Conservation (phyloP, 2,113 vertebrate genomes). For the Anhinga rufa region DNA sequence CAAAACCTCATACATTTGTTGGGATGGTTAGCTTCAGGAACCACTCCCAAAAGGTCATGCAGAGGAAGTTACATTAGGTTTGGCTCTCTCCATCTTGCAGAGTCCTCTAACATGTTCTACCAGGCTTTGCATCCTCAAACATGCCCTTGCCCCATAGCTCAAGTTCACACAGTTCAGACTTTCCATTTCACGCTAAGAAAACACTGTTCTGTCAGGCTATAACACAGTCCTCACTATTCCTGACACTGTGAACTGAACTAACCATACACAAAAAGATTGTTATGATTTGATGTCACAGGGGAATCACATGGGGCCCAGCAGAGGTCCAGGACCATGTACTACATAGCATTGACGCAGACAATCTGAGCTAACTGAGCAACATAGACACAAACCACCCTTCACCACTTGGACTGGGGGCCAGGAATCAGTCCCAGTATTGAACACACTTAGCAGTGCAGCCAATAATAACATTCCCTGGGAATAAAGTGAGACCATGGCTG, state of each 20-base stretch:
- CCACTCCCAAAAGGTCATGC: background rate
- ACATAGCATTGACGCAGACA: background rate
- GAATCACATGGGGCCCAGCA: background rate
- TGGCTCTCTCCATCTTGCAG: background rate
- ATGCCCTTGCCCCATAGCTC: background rate
- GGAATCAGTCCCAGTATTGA: conserved; percentile 3
- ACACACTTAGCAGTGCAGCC: background rate
- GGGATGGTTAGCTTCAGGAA: background rate
- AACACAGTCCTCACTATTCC: conserved; percentile 17
- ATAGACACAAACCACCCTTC: conserved; percentile 21
- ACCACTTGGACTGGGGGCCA: conserved; percentile 12
- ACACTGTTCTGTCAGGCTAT: conserved; percentile 15
- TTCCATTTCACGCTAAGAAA: background rate
- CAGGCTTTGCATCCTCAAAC: background rate
- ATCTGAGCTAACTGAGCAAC: background rate
- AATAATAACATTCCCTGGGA: conserved; percentile 47
- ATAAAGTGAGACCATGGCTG: conserved; percentile 3
- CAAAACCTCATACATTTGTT: background rate
- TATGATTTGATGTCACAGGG: conserved; percentile 28
- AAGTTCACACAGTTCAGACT: conserved; percentile 9
- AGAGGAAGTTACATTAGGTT: background rate
- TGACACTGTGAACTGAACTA: conserved; percentile 26
- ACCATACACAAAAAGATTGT: background rate
- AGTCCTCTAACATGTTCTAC: background rate
- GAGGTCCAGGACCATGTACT: background rate